These are phyloP conservation scores for Thrips palmi DNA, from an alignment of 1,140 invertebrate species.

Conservation along the genomic window DNA sequence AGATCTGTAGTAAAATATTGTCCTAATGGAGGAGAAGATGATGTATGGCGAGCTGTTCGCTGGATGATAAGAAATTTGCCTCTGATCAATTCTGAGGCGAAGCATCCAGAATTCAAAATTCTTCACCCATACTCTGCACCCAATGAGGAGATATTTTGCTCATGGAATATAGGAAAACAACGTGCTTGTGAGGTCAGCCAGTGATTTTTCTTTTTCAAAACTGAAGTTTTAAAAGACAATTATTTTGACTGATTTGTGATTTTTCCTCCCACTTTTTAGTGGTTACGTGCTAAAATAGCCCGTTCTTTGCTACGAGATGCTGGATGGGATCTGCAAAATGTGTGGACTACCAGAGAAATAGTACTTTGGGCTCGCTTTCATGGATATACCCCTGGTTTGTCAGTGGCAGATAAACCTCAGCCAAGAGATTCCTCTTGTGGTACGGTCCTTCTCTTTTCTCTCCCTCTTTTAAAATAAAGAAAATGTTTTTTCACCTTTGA, in stretches of 20 bases:
- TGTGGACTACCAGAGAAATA: constrained; percentile 1
- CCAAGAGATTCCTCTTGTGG: too few species aligned
- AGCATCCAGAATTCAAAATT: neutral
- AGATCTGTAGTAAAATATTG: too few species aligned
- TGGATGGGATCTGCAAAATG: neutral
- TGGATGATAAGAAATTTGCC: constrained; percentile 11
- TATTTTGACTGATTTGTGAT: neutral
- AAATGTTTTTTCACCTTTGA: neutral
- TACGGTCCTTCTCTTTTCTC: too few species aligned
- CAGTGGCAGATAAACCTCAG: neutral
- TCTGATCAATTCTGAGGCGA: constrained; percentile 3
- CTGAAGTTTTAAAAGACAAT: neutral
- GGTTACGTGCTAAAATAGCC: neutral
- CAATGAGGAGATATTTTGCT: neutral
- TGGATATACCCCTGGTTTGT: constrained; percentile 4
- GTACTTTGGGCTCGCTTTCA: neutral
- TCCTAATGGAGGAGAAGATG: too few species aligned
- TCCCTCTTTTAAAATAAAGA: too few species aligned
- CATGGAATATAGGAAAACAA: constrained; percentile 8
- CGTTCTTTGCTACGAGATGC: neutral
- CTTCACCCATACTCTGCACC: constrained; percentile 11
- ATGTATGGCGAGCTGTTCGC: too few species aligned
- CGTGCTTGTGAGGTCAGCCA: constrained; percentile 9
- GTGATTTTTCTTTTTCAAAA: neutral
- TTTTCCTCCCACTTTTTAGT: neutral